Evolutionary conservation across 2,797 vertebrate species (phyloP).

Genomic region (Intellagama lesueurii): DNA sequence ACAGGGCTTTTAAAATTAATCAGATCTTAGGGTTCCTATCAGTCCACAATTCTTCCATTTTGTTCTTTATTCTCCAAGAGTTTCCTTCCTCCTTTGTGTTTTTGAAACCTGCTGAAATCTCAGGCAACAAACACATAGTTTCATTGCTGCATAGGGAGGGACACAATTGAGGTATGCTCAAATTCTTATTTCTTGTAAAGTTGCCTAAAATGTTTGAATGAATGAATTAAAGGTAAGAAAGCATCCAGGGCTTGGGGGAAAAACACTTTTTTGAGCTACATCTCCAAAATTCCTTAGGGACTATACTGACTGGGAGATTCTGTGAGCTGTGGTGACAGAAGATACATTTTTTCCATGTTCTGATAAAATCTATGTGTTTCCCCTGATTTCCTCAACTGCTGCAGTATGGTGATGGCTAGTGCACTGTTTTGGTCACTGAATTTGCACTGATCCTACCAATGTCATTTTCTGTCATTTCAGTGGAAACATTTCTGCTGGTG

Average conservation of each 20-base stretch:
- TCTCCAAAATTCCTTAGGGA: no score
- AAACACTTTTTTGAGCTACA: no score
- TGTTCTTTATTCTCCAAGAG: background rate
- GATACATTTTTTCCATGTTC: no score
- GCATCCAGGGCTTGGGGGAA: no score
- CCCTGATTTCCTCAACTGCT: background rate
- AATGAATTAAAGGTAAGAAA: no score
- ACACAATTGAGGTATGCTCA: conserved; percentile 33
- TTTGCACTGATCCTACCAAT: background rate
- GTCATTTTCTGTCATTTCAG: conserved; percentile 21
- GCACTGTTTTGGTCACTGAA: no score
- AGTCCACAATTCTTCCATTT: conserved; percentile 47
- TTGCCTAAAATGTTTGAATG: background rate
- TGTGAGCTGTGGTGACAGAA: no score
- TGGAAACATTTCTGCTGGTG: background rate
- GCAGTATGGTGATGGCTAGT: no score
- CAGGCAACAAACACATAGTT: conserved; percentile 57
- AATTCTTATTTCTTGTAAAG: background rate
- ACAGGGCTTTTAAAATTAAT: conserved; percentile 60
- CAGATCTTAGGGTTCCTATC: conserved; percentile 55
- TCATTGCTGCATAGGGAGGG: conserved; percentile 29
- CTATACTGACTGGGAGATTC: no score
- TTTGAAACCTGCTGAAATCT: conserved; percentile 37
- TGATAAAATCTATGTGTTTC: background rate
- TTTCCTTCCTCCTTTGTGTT: background rate